phyloP scores from a whole-genome alignment of 2,888 invertebrate species.

The Spisula subtruncata region DNA sequence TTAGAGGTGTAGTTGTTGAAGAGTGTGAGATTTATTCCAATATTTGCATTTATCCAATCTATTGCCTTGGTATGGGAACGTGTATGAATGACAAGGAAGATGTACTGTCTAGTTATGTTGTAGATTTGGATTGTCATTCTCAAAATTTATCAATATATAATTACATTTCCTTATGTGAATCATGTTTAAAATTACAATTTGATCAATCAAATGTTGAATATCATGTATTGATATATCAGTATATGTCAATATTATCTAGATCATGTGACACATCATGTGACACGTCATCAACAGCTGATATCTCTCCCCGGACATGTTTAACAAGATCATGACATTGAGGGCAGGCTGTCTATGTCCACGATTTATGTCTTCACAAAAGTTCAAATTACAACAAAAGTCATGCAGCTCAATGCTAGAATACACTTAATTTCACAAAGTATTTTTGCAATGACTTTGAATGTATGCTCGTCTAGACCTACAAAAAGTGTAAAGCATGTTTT shows the following conservation, averaged over 20 bases:
- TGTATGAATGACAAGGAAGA: neutral
- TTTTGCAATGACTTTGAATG: slow-evolving; percentile 5
- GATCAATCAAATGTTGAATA: neutral
- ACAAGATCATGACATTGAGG: neutral
- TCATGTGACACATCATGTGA: neutral
- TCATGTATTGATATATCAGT: neutral
- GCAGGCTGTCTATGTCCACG: neutral
- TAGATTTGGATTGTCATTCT: neutral
- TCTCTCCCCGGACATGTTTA: neutral
- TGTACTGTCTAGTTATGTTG: neutral
- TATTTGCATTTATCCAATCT: neutral
- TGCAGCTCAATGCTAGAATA: neutral
- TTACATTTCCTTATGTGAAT: neutral
- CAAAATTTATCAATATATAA: neutral
- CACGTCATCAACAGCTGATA: neutral
- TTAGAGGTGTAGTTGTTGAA: neutral
- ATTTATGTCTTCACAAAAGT: neutral
- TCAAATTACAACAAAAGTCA: neutral
- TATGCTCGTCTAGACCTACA: neutral
- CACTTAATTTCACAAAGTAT: neutral
- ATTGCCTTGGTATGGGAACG: neutral
- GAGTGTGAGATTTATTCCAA: neutral
- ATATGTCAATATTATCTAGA: neutral
- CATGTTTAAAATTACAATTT: neutral
- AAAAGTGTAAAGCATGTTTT: too few species aligned